Conservation (phyloP, 2,888 invertebrate species). For the Drosophila paranaensis region DNA sequence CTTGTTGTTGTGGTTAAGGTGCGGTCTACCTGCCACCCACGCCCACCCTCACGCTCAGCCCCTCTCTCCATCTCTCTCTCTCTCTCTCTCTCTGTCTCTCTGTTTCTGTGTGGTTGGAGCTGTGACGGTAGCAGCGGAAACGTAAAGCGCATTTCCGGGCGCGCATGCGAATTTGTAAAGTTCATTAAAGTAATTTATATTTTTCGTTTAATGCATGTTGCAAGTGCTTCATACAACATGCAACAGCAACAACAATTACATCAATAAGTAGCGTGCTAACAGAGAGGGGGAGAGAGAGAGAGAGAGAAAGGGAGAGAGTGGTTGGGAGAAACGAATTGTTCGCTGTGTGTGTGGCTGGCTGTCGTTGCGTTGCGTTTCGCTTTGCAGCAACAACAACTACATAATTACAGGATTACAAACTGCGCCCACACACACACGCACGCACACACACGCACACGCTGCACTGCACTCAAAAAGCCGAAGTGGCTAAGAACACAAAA, state of each 20-base stretch:
- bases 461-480: slow-evolving; percentile 74
- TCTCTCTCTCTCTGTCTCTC: neutral
- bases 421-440: slow-evolving; percentile 51
- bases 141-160: slow-evolving; percentile 77
- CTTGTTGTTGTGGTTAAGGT: slow-evolving; percentile 59
- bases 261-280: slow-evolving; percentile 73
- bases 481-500: slow-evolving; percentile 81
- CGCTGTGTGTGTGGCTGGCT: slow-evolving; percentile 22
- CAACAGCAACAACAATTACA: slow-evolving; percentile 71
- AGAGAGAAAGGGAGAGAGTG: slow-evolving; percentile 1
- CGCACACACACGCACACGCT: slow-evolving; percentile 45
- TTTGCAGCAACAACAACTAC: slow-evolving; percentile 67
- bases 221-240: slow-evolving; percentile 59
- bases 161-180: slow-evolving; percentile 78
- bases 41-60: neutral
- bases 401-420: slow-evolving; percentile 80
- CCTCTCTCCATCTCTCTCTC: neutral
- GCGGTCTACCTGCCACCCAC: slow-evolving; percentile 27
- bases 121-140: slow-evolving; percentile 57
- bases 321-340: neutral
- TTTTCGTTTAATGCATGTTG: slow-evolving; percentile 73
- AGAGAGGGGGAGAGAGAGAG: neutral
- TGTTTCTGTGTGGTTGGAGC: slow-evolving; percentile 13
- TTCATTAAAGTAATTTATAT: slow-evolving; percentile 81
- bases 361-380: slow-evolving; percentile 53